These are phyloP conservation scores for Cacoxenus indagator DNA, from an alignment of 2,888 invertebrate species.

Conservation along the genomic window DNA sequence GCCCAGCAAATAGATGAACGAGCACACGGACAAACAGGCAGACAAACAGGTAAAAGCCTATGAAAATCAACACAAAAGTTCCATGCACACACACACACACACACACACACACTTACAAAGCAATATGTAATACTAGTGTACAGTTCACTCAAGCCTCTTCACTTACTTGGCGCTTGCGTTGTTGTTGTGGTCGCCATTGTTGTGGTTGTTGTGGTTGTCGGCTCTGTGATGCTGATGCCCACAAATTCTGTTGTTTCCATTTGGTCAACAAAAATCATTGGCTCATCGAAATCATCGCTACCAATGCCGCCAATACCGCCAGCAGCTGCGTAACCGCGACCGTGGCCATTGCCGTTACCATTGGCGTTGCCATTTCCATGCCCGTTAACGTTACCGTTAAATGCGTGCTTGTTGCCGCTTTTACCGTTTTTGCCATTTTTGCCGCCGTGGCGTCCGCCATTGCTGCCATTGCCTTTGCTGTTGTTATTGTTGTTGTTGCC, in stretches of 20 bases:
- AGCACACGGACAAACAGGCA: not conserved
- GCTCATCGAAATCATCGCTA: slow-evolving; percentile 67
- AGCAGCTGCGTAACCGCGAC: slow-evolving; percentile 27
- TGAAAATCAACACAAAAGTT: not conserved
- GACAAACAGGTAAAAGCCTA: not conserved
- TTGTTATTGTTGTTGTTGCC: slow-evolving; percentile 33
- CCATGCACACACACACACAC: not conserved
- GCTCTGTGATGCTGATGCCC: slow-evolving; percentile 70
- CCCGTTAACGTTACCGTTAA: slow-evolving; percentile 32
- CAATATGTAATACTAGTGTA: not conserved
- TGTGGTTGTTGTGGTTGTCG: slow-evolving; percentile 64
- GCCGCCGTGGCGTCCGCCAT: slow-evolving; percentile 24
- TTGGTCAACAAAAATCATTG: slow-evolving; percentile 68
- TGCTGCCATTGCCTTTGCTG: slow-evolving; percentile 43
- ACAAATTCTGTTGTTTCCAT: slow-evolving; percentile 72
- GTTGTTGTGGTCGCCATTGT: slow-evolving; percentile 76
- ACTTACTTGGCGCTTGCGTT: slow-evolving; percentile 74
- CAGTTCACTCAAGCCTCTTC: slow-evolving; percentile 16
- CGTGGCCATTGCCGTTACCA: slow-evolving; percentile 41
- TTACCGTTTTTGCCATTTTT: slow-evolving; percentile 23
- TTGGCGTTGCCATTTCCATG: slow-evolving; percentile 53
- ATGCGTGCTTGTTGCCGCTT: not conserved
- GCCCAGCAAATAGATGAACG: not conserved
- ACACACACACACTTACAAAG: slow-evolving; percentile 21
- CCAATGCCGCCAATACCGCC: slow-evolving; percentile 33